Evolutionary conservation across 2,888 invertebrate genomes (phyloP), one percentile per base, ranked within the genome.

Genomic region (Pachydiplax longipennis): DNA sequence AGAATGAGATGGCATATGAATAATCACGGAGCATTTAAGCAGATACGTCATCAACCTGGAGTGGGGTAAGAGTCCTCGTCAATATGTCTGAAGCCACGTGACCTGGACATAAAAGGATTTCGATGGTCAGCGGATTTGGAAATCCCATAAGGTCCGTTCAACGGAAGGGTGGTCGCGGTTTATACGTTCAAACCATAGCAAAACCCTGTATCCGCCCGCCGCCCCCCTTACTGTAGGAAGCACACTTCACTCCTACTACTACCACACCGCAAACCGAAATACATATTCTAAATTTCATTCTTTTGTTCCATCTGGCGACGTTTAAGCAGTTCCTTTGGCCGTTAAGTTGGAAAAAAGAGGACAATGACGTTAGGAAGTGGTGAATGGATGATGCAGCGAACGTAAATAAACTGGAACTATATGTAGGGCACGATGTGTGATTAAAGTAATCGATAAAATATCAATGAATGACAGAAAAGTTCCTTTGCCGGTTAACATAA

Each of bases 41-140:
- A 65, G 37, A 58, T 25, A 65, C 87, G 87, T 87, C 87, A 61
- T 37, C 65, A 37, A 25, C 53, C 58, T 31, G 22, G 31, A 35
- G 31, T 35, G 37, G n/a, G n/a, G n/a, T n/a, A n/a, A n/a, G 81
- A n/a, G 81, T n/a, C 12, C 58, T 12, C 58, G 87, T 87, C 87
- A 61, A 87, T 87, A 87, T 61, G 83, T 61, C 87, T 61, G 37
- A 61, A n/a, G 87, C 58, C 87, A 87, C 87, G 87, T 87, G 87
- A 87, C 87, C n/a, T n/a, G 87, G 31, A 31, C 61, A 61, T 87
- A 87, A 87, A 87, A 87, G 87, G 87, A 87, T 87, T 87, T 37
- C 61, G 87, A 61, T 87, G 58, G 87, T 87, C 87, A 87, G 87
- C 35, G 87, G 87, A 87, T 87, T 87, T 87, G 87, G 87, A 87